Percentiles rank a stretch among this genome's conserved stretches.
These are phyloP conservation scores for Thymallus thymallus DNA, from an alignment of 2,113 vertebrate species.

Conservation along the genomic window DNA sequence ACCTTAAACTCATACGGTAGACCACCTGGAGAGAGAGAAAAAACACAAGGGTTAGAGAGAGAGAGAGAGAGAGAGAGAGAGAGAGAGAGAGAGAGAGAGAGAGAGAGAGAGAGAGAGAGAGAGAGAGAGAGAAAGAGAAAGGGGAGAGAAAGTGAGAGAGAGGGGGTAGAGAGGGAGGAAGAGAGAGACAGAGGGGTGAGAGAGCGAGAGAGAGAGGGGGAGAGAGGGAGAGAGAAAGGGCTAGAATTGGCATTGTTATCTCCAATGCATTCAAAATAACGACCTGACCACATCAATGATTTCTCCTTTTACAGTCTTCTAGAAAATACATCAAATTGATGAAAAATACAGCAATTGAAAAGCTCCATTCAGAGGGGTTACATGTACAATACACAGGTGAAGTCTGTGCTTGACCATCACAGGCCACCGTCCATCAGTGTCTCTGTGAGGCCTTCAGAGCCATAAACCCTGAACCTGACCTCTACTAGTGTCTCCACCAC, in stretches of 20 bases:
- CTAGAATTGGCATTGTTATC: not conserved
- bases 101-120: too few relatives aligned
- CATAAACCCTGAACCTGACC: conserved; percentile 51
- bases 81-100: not conserved
- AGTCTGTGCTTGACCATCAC: conserved; percentile 52
- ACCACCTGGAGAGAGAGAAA: conserved; percentile 75
- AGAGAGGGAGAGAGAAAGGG: not conserved
- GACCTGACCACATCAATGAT: too few relatives aligned
- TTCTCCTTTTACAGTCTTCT: too few relatives aligned
- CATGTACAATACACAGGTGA: conserved; percentile 37
- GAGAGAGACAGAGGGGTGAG: conserved; percentile 6
- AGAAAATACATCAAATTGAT: conserved; percentile 12
- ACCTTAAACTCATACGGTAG: conserved; percentile 98
- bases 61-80: not conserved
- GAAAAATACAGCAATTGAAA: conserved; percentile 10
- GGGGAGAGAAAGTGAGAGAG: not conserved
- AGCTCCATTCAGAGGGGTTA: conserved; percentile 31
- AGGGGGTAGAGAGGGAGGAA: too few relatives aligned
- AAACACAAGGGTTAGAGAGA: not conserved
- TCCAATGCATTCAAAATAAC: too few relatives aligned
- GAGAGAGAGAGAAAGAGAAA: too few relatives aligned
- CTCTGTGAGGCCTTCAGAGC: conserved; percentile 15
- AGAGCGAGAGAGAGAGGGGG: too few relatives aligned
- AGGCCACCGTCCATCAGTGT: conserved; percentile 33
- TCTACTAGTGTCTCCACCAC: conserved; percentile 50